Evolutionary conservation across 2,888 invertebrate species (phyloP).

Genomic region (Amphimallon solstitiale): DNA sequence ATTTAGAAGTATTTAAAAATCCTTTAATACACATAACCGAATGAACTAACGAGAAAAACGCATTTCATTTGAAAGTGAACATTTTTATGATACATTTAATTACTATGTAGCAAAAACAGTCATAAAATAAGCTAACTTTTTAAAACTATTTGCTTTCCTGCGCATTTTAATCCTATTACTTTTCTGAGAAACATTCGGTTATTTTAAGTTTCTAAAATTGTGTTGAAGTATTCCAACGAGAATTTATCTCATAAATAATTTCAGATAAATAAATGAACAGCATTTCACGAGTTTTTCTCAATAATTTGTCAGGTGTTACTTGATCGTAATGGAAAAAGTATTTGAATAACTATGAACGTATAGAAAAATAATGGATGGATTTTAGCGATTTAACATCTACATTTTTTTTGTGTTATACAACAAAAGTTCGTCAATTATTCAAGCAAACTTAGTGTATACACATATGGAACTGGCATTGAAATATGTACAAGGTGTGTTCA

Average conservation of each 20-base stretch:
- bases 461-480: no score
- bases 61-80: slow-evolving; percentile 18
- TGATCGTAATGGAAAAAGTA: no score
- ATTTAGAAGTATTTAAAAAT: slow-evolving; percentile 16
- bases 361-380: no score
- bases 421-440: no score
- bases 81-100: slow-evolving; percentile 19
- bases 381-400: no score
- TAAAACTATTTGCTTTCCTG: slow-evolving; percentile 15
- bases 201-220: neutral
- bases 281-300: no score
- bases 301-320: no score
- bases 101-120: slow-evolving; percentile 8
- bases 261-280: neutral
- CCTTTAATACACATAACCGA: neutral
- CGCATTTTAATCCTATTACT: slow-evolving; percentile 1
- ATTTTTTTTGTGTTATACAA: no score
- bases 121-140: slow-evolving; percentile 12
- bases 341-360: no score
- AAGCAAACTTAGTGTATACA: no score
- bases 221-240: neutral
- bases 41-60: neutral
- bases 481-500: no score
- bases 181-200: slow-evolving; percentile 15
- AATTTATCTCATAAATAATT: neutral